Percentiles rank a stretch among this genome's conserved stretches.
Conservation (phyloP, 2,888 invertebrate genomes). For the Epirrita christyi region DNA sequence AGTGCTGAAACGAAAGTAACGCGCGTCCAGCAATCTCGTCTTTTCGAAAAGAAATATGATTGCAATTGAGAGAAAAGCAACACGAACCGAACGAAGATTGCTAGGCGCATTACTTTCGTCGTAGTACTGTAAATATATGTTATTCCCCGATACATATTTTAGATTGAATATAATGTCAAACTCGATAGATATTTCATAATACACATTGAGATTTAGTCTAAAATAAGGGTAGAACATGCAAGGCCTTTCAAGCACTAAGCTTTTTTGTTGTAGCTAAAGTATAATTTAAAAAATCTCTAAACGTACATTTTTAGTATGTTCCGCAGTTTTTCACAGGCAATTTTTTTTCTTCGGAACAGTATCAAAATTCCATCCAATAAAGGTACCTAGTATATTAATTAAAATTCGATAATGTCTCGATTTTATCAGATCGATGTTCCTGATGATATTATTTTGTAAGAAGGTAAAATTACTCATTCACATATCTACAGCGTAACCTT, state of each 20-base stretch:
- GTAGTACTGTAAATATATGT: background rate
- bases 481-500: constrained; percentile 45
- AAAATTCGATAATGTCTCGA: too few relatives aligned
- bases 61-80: too few relatives aligned
- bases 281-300: constrained; percentile 27
- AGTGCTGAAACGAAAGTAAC: too few relatives aligned
- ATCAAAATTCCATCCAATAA: background rate
- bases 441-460: background rate
- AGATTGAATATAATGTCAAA: background rate
- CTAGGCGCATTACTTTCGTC: too few relatives aligned
- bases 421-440: too few relatives aligned
- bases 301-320: background rate
- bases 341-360: too few relatives aligned
- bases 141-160: constrained; percentile 18
- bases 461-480: constrained; percentile 21
- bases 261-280: constrained; percentile 64
- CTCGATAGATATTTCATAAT: constrained; percentile 18
- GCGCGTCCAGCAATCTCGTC: too few relatives aligned
- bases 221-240: constrained; percentile 69
- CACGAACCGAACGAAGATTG: too few relatives aligned
- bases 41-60: too few relatives aligned
- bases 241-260: constrained; percentile 69
- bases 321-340: background rate
- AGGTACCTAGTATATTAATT: too few relatives aligned
- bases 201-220: constrained; percentile 51